Percentiles rank a stretch among this genome's conserved stretches.
phyloP scores from a whole-genome alignment of 2,888 invertebrate species.

The Dicyrtoma fusca region DNA sequence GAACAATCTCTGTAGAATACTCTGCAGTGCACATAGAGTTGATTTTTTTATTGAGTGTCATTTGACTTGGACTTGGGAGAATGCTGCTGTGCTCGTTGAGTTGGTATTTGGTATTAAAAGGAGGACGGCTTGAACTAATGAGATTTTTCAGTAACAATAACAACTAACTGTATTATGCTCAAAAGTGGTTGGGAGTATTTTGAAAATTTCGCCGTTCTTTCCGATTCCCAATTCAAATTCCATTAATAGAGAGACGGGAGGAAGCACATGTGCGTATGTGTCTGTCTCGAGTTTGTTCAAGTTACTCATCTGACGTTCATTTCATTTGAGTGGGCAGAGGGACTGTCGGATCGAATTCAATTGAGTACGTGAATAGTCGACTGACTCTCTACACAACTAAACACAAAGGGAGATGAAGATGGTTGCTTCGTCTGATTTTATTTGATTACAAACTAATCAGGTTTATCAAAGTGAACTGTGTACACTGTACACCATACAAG shows the following conservation, averaged over 20 bases:
- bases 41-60: no score
- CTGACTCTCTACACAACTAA: not conserved
- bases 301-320: not conserved
- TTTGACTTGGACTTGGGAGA: no score
- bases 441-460: slow-evolving; percentile 15
- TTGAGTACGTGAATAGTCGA: not conserved
- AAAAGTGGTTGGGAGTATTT: no score
- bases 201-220: not conserved
- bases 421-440: not conserved
- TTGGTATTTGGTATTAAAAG: no score
- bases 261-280: no score
- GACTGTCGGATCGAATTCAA: no score
- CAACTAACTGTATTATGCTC: no score
- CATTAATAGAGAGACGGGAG: not conserved
- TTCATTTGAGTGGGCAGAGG: not conserved
- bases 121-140: no score
- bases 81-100: no score
- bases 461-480: slow-evolving; percentile 9
- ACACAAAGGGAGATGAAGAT: not conserved
- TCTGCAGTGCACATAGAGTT: no score
- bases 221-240: not conserved
- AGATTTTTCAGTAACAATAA: no score
- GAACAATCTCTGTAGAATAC: no score
- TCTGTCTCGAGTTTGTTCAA: not conserved
- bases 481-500: not conserved